phyloP scores from a whole-genome alignment of 53 echinoderm and acorn worm species.

The Arbacia lixula region DNA sequence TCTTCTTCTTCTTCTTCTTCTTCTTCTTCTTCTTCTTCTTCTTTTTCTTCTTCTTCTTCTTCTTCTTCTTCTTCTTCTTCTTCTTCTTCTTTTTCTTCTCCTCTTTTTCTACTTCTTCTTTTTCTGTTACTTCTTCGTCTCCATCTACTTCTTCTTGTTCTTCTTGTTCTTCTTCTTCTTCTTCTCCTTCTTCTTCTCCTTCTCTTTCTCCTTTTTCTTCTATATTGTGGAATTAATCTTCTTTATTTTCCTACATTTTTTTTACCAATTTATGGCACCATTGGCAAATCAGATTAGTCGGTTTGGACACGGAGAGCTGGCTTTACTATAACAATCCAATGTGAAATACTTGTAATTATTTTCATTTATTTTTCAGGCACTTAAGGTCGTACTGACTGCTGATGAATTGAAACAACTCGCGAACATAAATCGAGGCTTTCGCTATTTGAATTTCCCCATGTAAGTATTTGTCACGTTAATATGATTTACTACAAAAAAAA shows the following conservation, averaged over 20 bases:
- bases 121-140: not conserved
- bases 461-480: too few species aligned
- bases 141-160: not conserved
- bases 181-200: too few species aligned
- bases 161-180: too few species aligned
- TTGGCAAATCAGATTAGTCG: too few species aligned
- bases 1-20: not conserved
- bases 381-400: conserved; percentile 74
- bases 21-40: not conserved
- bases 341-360: not conserved
- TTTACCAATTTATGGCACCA: too few species aligned
- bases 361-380: conserved; percentile 50
- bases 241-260: too few species aligned
- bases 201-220: too few species aligned
- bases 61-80: not conserved
- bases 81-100: not conserved
- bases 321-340: too few species aligned
- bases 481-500: too few species aligned
- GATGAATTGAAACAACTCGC: conserved; percentile 68
- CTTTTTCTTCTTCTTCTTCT: not conserved
- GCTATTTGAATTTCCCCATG: conserved; percentile 7
- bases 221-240: too few species aligned
- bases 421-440: conserved; percentile 62
- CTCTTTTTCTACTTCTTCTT: not conserved
- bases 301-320: too few species aligned